Base-by-base conservation (phyloP, 2,797 vertebrate species). In the Leptoclinus maculatus region DNA sequence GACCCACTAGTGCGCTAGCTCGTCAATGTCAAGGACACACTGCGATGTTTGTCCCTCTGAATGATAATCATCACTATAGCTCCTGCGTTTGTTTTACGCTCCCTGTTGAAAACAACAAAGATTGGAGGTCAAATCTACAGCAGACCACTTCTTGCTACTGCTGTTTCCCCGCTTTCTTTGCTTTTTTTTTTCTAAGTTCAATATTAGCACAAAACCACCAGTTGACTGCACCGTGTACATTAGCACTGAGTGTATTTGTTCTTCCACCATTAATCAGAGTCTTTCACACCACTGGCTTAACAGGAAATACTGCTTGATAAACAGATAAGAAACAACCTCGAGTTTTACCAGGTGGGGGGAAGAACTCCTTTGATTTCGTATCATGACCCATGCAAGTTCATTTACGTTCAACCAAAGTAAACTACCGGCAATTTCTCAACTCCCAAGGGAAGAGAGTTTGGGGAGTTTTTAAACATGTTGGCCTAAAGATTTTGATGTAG, bases 241-340 rank as follows among this genome's bases (percentile, higher is more conserved):
- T 93, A 93, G 87, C 78, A 23, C 83, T 81, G 76, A 87, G 90
- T 82, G 78, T 94, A 87, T 95, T 94, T 95, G 90, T 88, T 90
- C 83, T 91, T 89, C 78, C 85, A 79, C 85, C 91, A 95, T 95
- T 93, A 94, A 93, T 95, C 93, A 93, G 72, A 89, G 87, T 73
- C 78, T 86, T 88, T 82, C 79, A 83, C 86, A 88, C 80, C 80
- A 68, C 76, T 69, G 79, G 83, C 86, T 82, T 82, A 86, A 82
- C 85, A 92, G 87, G 89, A 92, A 91, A 80, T 45, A 19, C 85
- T 45, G 80, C 74, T 85, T 65, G 85, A 93, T 90, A 85, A 89
- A 87, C 81, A 85, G 84, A 88, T 90, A 88, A 84, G 80, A 75
- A 83, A 83, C 78, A 69, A 86, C 77, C 88, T 82, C 16, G 6